Base-by-base conservation (phyloP, 2,888 invertebrate genomes). In the Drosophila mettleri region DNA sequence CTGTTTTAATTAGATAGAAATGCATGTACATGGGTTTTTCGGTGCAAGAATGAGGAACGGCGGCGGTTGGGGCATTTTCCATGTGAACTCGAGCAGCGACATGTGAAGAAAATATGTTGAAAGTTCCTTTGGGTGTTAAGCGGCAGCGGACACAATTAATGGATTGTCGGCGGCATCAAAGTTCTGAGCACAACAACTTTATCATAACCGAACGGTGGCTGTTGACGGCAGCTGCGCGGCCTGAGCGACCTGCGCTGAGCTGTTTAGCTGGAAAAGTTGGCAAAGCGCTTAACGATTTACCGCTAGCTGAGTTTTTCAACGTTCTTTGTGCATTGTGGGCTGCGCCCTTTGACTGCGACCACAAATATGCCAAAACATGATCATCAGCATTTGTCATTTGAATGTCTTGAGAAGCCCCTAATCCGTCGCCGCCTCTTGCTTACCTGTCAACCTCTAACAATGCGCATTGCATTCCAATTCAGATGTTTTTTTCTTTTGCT, bases 1-100 rank as follows among this genome's bases (percentile, higher is more conserved):
- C 87, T 86, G 86, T 88, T 86, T 87, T 88, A 88, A 88, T 86
- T 88, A 86, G 74, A 86, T 81, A 67, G 77, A 86, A 84, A 84
- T 86, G 76, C 67, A 69, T 70, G 80, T 71, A 72, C 58, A 52
- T 52, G 33, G 14, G 12, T 45, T 43, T 24, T 27, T 16, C 45
- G 16, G 4, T n/a, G 22, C 1, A 14, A 5, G 41, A 22, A 22
- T 7, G 2, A 14, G 14, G 2, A 5, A 24, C 14, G 4, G 8
- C 1, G 31, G 12, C 12, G 12, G 22, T 1, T 3, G 8, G 1
- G 1, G 12, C 4, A 20, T 54, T 34, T 38, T 51, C 24, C 36
- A 48, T 20, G 69, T 78, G 86, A 63, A 49, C 45, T 66, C 33
- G 46, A 27, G 45, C 39, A 71, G 46, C 64, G 62, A 55, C 49